Evolutionary conservation across 2,888 invertebrate genomes (phyloP).

Genomic region (Andrena praecox): DNA sequence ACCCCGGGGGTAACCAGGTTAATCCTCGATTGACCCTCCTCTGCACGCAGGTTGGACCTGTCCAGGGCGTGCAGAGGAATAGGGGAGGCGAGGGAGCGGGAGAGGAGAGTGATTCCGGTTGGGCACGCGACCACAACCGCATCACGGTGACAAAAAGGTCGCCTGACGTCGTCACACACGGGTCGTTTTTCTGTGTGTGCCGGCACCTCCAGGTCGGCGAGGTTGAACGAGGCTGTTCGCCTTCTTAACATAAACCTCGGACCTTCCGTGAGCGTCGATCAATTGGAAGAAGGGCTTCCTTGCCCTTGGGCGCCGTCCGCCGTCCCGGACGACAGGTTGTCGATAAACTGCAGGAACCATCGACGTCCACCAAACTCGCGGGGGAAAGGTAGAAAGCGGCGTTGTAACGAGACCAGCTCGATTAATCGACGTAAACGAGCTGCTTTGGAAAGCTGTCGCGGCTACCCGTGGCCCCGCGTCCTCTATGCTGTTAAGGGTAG

Average conservation of each 20-base stretch:
- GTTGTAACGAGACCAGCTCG: constrained; percentile 29
- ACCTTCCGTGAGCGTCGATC: constrained; percentile 51
- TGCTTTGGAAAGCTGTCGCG: constrained; percentile 44
- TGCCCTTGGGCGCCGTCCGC: constrained; percentile 64
- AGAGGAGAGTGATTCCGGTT: constrained; percentile 78
- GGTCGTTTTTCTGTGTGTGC: constrained; percentile 44
- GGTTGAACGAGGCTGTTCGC: constrained; percentile 49
- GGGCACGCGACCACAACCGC: constrained; percentile 82
- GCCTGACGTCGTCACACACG: constrained; percentile 72
- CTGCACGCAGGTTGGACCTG: constrained; percentile 75
- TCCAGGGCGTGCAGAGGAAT: constrained; percentile 54
- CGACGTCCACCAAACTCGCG: constrained; percentile 34
- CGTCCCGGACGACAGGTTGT: constrained; percentile 54
- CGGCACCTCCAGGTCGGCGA: constrained; percentile 40
- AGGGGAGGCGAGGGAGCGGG: constrained; percentile 52
- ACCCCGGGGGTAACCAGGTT: constrained; percentile 80
- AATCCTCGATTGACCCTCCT: constrained; percentile 82
- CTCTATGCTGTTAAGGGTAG: constrained; percentile 25
- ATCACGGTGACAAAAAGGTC: constrained; percentile 82
- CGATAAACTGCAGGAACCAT: constrained; percentile 53
- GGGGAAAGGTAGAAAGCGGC: constrained; percentile 17
- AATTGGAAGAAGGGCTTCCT: constrained; percentile 59
- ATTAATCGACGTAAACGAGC: constrained; percentile 46
- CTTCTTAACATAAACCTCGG: constrained; percentile 73
- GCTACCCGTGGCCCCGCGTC: constrained; percentile 7